Conservation (phyloP, 2,113 vertebrate species). For the Chionomys nivalis region DNA sequence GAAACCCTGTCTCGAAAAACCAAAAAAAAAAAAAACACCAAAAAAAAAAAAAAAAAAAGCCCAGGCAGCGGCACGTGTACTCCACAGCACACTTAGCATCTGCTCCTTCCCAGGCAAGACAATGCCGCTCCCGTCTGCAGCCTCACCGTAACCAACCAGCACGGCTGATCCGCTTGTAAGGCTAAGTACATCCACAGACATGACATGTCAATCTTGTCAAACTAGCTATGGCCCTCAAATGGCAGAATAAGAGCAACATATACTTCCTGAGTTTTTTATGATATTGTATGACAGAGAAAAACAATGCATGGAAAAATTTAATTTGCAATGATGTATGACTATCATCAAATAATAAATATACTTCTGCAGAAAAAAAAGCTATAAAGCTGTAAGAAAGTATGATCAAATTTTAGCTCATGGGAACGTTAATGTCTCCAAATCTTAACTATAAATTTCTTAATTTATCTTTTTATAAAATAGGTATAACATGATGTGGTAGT, state of each 20-base stretch:
- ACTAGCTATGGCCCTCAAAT: conserved; percentile 66
- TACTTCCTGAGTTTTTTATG: conserved; percentile 81
- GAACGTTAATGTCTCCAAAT: conserved; percentile 14
- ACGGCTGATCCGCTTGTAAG: conserved; percentile 87
- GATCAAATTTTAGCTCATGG: conserved; percentile 25
- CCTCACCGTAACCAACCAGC: conserved; percentile 86
- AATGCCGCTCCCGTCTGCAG: conserved; percentile 86
- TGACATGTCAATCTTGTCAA: conserved; percentile 74
- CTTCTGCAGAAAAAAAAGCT: background rate
- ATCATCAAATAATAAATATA: background rate
- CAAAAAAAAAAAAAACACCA: too few relatives aligned
- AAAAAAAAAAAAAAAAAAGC: too few relatives aligned
- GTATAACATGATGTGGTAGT: background rate
- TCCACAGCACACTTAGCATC: conserved; percentile 91
- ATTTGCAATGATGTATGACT: background rate
- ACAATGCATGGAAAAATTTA: background rate
- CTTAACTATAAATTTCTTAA: conserved; percentile 20
- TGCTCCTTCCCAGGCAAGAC: conserved; percentile 91
- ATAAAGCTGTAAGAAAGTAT: conserved; percentile 37
- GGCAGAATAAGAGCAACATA: conserved; percentile 29
- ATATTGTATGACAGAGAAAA: conserved; percentile 59
- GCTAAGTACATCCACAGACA: conserved; percentile 84
- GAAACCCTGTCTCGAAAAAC: too few relatives aligned
- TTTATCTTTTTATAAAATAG: background rate
- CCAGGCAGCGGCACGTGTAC: conserved; percentile 81